phyloP scores from a whole-genome alignment of 2,888 invertebrate species.

The Bombylius discolor region DNA sequence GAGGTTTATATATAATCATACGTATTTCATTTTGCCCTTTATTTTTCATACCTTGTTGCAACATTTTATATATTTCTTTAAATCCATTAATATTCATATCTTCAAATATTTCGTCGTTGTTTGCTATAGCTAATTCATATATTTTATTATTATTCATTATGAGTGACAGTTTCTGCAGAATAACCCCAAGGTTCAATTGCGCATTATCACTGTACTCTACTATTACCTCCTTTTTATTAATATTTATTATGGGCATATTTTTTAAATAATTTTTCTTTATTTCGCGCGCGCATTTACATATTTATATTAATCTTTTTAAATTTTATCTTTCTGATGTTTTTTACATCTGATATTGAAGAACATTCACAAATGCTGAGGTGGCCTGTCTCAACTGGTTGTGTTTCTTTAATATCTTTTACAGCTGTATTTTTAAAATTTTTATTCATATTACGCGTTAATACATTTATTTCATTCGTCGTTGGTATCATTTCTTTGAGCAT shows the following conservation, averaged over 20 bases:
- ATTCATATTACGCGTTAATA: no score
- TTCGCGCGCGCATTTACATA: not conserved
- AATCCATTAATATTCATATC: not conserved
- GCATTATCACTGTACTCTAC: not conserved
- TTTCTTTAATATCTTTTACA: not conserved
- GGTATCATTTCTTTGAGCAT: conserved; percentile 3
- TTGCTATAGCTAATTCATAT: not conserved
- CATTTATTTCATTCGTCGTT: not conserved
- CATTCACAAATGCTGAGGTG: not conserved
- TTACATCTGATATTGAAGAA: not conserved
- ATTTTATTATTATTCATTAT: not conserved
- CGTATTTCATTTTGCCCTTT: no score
- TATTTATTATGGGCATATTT: no score
- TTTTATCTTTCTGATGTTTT: not conserved
- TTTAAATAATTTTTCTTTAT: no score
- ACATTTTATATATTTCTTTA: not conserved
- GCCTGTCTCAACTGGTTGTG: not conserved
- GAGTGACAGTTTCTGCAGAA: not conserved
- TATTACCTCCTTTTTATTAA: no score
- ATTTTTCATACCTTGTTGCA: no score
- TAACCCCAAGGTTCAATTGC: not conserved
- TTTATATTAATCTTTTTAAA: not conserved
- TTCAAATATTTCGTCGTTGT: not conserved
- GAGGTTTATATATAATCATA: no score
- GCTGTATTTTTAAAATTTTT: not conserved